Conservation (phyloP, 2,888 invertebrate genomes). For the Nemotelus pantherinus region DNA sequence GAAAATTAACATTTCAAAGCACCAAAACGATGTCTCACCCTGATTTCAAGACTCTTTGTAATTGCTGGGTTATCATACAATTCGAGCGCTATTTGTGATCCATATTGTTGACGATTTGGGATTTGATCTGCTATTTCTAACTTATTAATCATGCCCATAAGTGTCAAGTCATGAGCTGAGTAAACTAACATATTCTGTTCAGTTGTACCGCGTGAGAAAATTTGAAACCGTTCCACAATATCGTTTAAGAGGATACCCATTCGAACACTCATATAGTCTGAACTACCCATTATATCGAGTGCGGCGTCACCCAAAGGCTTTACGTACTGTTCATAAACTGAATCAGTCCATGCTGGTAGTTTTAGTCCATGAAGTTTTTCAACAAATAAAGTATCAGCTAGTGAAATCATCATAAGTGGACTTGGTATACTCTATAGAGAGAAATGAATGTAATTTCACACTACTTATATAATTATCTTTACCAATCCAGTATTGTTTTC, state of each 20-base stretch:
- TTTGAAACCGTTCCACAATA: background rate
- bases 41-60: background rate
- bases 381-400: background rate
- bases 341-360: background rate
- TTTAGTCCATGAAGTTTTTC: background rate
- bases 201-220: background rate
- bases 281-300: background rate
- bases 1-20: background rate
- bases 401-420: background rate
- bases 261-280: background rate
- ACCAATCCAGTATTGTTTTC: background rate
- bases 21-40: background rate
- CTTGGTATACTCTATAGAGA: background rate
- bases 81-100: background rate
- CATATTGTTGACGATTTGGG: background rate
- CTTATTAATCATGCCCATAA: background rate
- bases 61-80: background rate
- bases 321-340: background rate
- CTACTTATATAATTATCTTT: background rate
- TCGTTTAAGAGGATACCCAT: background rate
- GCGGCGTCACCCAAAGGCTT: background rate
- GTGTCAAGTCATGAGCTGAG: background rate
- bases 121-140: background rate
- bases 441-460: background rate
- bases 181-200: slow-evolving; percentile 6